These are phyloP conservation scores for Dinoponera quadriceps DNA, from an alignment of 1,140 invertebrate species.

Conservation along the genomic window DNA sequence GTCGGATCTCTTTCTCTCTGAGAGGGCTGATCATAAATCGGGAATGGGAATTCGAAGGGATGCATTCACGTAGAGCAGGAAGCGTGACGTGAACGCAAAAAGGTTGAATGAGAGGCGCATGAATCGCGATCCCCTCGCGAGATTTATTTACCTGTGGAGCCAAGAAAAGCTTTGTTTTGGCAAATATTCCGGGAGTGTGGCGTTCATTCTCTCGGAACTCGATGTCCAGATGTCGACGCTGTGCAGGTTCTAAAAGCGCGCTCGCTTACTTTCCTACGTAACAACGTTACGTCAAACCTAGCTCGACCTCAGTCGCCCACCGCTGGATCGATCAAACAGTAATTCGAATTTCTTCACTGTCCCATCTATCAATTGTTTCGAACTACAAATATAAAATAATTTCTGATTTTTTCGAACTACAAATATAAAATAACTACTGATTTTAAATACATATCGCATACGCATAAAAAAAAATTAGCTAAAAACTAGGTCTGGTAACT, in stretches of 20 bases:
- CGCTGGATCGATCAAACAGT: slow-evolving; percentile 9
- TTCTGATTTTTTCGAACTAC: too few species aligned
- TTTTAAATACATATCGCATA: background rate
- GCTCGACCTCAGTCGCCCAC: background rate
- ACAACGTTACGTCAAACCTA: background rate
- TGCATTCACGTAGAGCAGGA: background rate
- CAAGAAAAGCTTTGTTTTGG: slow-evolving; percentile 74
- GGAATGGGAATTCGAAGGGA: background rate
- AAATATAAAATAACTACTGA: background rate
- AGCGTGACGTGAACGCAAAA: slow-evolving; percentile 9
- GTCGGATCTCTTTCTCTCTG: background rate
- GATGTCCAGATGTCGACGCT: slow-evolving; percentile 67
- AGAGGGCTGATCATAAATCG: background rate
- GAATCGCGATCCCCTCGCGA: slow-evolving; percentile 50
- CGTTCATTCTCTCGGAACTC: slow-evolving; percentile 30
- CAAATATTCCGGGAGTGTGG: slow-evolving; percentile 41
- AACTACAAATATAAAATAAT: slow-evolving; percentile 1
- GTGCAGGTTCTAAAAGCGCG: slow-evolving; percentile 43
- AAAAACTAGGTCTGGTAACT: too few species aligned
- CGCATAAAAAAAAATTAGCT: too few species aligned
- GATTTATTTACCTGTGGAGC: slow-evolving; percentile 65
- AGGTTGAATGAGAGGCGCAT: slow-evolving; percentile 31
- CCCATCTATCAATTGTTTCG: slow-evolving; percentile 15
- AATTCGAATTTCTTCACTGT: background rate
- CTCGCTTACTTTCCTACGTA: slow-evolving; percentile 13